Base-by-base conservation (phyloP, 2,888 invertebrate species). In the Chromoteleia sp. region DNA sequence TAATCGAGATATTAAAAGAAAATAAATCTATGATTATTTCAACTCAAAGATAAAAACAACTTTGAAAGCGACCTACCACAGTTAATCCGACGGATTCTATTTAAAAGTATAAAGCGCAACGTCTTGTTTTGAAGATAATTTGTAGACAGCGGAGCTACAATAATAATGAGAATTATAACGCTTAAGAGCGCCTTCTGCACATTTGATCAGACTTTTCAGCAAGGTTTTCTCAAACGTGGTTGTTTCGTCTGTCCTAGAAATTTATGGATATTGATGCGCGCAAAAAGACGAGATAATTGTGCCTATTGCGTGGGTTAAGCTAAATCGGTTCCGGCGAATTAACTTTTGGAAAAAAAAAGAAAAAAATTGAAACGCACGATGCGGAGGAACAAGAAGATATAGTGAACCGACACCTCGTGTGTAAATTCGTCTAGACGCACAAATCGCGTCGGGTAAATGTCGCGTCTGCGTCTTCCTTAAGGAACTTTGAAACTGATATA, bases 261-360 rank as follows among this genome's bases (percentile, higher is more conserved):
- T 88, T 89, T 89, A 89, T 88, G 87, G 77, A 81, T 85, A 86
- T 87, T 81, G 85, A 82, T 83, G 82, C 67, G 79, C 77, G 74
- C 73, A 82, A 83, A 82, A 83, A 84, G 78, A 79, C 73, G 77
- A 83, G 82, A 86, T 86, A 84, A 86, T 81, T 83, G 83, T 86
- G 87, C 83, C 86, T 86, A 87, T 87, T 85, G 86, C 86, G 89
- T 87, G 87, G 88, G 88, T 86, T 86, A 84, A 83, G 85, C 88
- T 89, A 89, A 89, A 89, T 88, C 86, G 86, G 88, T 89, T 87
- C 83, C 86, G 84, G 85, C 87, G 88, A 89, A 88, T 89, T 88
- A 89, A 88, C 88, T 84, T 83, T 83, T 70, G 83, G 82, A 84
- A 48, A 59, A 75, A 68, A 75, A 80, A 7, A 41, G 12, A 59